Conservation (phyloP, 2,888 invertebrate species). For the Erpobdella octoculata region DNA sequence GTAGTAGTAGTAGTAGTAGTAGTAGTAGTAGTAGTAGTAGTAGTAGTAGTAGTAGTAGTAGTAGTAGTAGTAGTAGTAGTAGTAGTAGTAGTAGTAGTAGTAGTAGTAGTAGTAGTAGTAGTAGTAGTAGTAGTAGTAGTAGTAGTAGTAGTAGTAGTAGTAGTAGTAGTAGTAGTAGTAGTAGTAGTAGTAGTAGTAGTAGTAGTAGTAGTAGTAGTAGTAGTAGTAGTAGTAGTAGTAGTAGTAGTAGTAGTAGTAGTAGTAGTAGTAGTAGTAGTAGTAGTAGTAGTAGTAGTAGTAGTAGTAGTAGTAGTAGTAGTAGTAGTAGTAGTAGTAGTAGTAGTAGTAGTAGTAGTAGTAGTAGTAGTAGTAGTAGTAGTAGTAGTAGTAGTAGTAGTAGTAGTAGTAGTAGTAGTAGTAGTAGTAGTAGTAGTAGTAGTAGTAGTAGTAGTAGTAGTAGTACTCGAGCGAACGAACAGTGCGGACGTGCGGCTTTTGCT, state of each 20-base stretch:
- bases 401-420: constrained; percentile 29
- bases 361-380: constrained; percentile 31
- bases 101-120: constrained; percentile 7
- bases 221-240: constrained; percentile 27
- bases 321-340: constrained; percentile 27
- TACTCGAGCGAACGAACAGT: too few species aligned
- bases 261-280: constrained; percentile 19
- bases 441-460: constrained; percentile 26
- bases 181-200: neutral
- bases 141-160: constrained; percentile 12
- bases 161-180: constrained; percentile 14
- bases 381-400: constrained; percentile 31
- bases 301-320: constrained; percentile 27
- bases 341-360: constrained; percentile 31
- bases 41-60: constrained; percentile 5
- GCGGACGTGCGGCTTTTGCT: too few species aligned
- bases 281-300: constrained; percentile 28
- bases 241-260: constrained; percentile 26
- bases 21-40: constrained; percentile 5
- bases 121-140: constrained; percentile 5
- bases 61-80: constrained; percentile 5
- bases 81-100: constrained; percentile 10
- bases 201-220: neutral
- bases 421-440: constrained; percentile 29
- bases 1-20: constrained; percentile 13